These are phyloP conservation scores for Trogon surrucura DNA, from an alignment of 2,113 vertebrate genomes.

Conservation along the genomic window DNA sequence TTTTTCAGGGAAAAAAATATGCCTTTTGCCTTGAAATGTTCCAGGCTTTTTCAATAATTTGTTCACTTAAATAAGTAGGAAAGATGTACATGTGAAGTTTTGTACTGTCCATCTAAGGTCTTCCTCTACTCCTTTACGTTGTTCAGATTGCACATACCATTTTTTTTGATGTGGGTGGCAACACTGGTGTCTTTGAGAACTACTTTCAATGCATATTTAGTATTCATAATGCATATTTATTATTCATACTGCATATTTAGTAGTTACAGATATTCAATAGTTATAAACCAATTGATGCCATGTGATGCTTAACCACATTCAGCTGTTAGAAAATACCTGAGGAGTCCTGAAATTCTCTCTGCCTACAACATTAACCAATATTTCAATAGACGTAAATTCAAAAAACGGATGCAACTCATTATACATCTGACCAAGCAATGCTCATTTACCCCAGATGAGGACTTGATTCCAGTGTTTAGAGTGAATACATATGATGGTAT, in stretches of 20 bases:
- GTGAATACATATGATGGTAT: neutral
- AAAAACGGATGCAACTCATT: neutral
- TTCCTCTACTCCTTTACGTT: neutral
- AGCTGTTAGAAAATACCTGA: neutral
- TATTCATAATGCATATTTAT: neutral
- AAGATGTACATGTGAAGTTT: neutral
- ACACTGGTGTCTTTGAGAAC: neutral
- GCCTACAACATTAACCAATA: neutral
- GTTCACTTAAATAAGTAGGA: neutral
- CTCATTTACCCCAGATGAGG: neutral
- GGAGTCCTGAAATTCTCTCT: neutral
- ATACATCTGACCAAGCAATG: neutral
- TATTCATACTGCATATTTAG: neutral
- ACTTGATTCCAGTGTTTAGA: neutral
- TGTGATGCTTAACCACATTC: neutral
- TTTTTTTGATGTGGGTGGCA: neutral
- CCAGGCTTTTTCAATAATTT: neutral
- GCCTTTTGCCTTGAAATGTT: neutral
- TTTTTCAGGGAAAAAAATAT: neutral
- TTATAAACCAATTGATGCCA: neutral
- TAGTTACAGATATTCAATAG: neutral
- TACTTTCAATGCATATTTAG: neutral
- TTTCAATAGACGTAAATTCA: neutral
- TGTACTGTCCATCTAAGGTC: neutral
- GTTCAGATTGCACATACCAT: neutral